A percentile compares a stretch with the other conserved stretches of the same genome.
Evolutionary conservation across 2,113 vertebrate species (phyloP).

Genomic region (Macaca fascicularis): DNA sequence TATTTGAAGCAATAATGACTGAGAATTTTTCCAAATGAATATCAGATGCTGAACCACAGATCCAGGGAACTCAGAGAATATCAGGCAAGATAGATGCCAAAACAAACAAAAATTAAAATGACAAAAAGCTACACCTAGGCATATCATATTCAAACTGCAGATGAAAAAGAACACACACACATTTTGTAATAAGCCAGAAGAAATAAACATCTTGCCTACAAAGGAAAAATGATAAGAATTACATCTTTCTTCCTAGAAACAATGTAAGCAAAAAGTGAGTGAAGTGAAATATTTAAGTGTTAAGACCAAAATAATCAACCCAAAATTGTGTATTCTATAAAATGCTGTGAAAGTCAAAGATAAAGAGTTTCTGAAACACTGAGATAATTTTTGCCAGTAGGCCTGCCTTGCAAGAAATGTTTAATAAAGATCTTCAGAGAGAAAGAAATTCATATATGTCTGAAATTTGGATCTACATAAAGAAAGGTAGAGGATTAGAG

Average conservation of each 20-base stretch:
- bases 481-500: background rate
- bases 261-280: background rate
- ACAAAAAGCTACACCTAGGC: background rate
- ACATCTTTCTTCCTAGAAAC: background rate
- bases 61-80: background rate
- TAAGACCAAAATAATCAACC: background rate
- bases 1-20: background rate
- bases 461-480: background rate
- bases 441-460: background rate
- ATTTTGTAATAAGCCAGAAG: background rate
- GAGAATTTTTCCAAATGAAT: background rate
- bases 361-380: background rate
- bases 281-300: background rate
- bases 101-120: background rate
- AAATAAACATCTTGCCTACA: background rate
- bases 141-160: background rate
- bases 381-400: background rate
- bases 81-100: background rate
- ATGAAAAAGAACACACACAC: background rate
- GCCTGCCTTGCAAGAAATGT: background rate
- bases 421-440: background rate
- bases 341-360: background rate
- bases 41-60: background rate
- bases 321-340: background rate
- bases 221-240: background rate